Conservation (phyloP, 2,113 vertebrate species). For the Cranoglanis bouderius region DNA sequence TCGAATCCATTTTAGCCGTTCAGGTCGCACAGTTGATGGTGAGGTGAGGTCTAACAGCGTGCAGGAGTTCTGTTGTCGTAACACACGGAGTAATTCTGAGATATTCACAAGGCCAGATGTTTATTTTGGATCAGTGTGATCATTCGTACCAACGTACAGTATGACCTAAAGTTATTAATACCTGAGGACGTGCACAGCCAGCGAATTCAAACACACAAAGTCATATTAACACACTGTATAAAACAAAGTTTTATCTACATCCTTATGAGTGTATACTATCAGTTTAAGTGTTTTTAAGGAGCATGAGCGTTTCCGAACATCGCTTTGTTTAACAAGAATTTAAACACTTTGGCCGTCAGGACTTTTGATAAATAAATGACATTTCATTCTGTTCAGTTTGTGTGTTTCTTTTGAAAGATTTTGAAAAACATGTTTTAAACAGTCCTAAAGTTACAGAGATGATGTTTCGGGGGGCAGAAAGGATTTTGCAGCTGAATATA, state of each 20-base stretch:
- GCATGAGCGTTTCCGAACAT: background rate
- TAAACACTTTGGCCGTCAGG: background rate
- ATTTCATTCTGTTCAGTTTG: background rate
- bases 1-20: no score
- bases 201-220: background rate
- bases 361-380: background rate
- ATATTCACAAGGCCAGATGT: background rate
- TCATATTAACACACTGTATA: background rate
- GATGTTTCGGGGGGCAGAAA: background rate
- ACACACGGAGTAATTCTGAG: background rate
- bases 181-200: background rate
- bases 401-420: background rate
- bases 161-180: background rate
- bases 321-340: background rate
- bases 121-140: background rate
- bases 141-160: background rate
- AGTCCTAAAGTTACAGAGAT: background rate
- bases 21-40: background rate
- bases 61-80: background rate
- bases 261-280: background rate
- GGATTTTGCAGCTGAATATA: background rate
- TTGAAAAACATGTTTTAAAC: background rate
- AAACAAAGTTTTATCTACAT: background rate
- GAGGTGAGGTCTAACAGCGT: background rate
- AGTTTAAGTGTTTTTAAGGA: background rate